Conservation (phyloP, 2,797 vertebrate genomes). For the Mergus octosetaceus region DNA sequence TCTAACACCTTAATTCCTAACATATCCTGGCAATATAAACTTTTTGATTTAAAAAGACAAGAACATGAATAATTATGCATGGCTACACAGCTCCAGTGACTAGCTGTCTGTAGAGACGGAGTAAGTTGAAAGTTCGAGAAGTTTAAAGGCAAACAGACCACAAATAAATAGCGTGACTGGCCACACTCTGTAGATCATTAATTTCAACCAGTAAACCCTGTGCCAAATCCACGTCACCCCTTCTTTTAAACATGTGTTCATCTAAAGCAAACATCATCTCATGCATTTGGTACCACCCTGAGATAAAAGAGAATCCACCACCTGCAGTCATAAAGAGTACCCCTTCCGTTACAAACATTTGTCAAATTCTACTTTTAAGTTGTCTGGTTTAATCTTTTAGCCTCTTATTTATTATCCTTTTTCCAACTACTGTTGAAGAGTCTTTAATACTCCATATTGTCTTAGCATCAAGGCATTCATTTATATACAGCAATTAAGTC, state of each 20-base stretch:
- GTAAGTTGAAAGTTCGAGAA: neutral
- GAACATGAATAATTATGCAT: rapidly evolving
- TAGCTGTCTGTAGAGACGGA: neutral
- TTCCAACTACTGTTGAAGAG: neutral
- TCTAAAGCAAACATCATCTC: neutral
- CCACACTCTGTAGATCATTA: neutral
- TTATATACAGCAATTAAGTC: neutral
- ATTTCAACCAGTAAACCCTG: neutral
- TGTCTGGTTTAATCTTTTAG: neutral
- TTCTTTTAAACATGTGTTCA: neutral
- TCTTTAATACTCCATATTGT: neutral
- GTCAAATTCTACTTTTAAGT: neutral
- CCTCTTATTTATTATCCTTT: neutral
- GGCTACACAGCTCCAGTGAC: neutral
- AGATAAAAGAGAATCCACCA: neutral
- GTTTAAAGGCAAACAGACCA: neutral
- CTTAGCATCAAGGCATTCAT: neutral
- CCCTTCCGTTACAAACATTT: neutral
- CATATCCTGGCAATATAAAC: neutral
- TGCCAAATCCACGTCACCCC: neutral
- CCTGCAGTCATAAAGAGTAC: neutral
- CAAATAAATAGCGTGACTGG: neutral
- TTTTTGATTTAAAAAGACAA: neutral
- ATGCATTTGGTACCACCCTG: neutral
- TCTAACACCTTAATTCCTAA: neutral